A percentile compares a stretch with the other conserved stretches of the same genome.
Conservation (phyloP, 1,140 invertebrate species). For the Schmidtea mediterranea region DNA sequence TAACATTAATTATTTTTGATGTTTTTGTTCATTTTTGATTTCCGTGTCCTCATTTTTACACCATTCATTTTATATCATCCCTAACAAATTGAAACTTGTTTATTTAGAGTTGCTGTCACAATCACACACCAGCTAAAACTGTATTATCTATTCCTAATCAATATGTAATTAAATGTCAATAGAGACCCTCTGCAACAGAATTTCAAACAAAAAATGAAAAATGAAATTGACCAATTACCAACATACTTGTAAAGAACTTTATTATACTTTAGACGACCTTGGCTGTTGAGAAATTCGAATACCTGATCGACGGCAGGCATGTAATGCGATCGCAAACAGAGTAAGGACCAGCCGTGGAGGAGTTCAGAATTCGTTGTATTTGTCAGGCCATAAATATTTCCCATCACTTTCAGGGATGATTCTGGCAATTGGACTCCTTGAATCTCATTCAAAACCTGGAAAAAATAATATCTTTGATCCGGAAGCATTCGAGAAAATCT, state of each 20-base stretch:
- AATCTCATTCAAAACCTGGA: background rate
- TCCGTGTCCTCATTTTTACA: too few species aligned
- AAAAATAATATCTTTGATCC: background rate
- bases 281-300: constrained; percentile 1
- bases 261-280: constrained; percentile 1
- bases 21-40: too few species aligned
- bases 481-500: background rate
- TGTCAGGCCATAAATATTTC: background rate
- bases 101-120: too few species aligned
- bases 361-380: background rate
- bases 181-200: too few species aligned
- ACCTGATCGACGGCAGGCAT: background rate
- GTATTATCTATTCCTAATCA: too few species aligned
- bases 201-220: too few species aligned
- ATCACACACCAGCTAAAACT: too few species aligned
- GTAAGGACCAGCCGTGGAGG: background rate
- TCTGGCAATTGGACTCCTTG: background rate
- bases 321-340: background rate
- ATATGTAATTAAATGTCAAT: too few species aligned
- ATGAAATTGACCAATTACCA: background rate
- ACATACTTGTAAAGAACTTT: background rate
- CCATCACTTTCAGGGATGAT: background rate
- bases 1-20: too few species aligned
- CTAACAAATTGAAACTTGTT: too few species aligned
- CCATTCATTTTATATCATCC: too few species aligned